Evolutionary conservation across 2,888 invertebrate genomes (phyloP).

Genomic region (Melipona beecheii): DNA sequence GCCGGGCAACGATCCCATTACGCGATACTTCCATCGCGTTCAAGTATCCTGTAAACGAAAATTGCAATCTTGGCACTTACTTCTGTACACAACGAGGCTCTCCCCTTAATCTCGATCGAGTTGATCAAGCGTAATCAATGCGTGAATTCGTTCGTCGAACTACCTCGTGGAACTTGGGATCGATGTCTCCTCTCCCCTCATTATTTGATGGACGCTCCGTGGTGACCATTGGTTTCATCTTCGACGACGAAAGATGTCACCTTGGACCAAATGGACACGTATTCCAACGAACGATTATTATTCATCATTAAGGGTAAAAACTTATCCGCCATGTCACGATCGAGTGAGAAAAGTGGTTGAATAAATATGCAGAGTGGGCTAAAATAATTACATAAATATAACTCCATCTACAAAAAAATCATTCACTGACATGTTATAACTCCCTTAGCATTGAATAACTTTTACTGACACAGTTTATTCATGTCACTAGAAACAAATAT

Average conservation of each 20-base stretch:
- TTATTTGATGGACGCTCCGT: slow-evolving; percentile 39
- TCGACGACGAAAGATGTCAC: slow-evolving; percentile 14
- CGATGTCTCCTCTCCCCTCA: slow-evolving; percentile 15
- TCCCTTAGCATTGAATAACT: too few relatives aligned
- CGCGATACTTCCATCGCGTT: slow-evolving; percentile 25
- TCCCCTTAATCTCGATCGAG: slow-evolving; percentile 23
- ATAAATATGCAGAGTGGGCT: background rate
- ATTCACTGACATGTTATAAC: too few relatives aligned
- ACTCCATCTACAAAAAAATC: too few relatives aligned
- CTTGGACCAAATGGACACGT: background rate
- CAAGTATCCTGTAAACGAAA: slow-evolving; percentile 33
- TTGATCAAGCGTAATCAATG: slow-evolving; percentile 53
- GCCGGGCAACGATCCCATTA: slow-evolving; percentile 13
- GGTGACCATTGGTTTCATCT: slow-evolving; percentile 27
- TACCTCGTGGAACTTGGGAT: slow-evolving; percentile 3
- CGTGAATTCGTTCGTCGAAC: slow-evolving; percentile 48
- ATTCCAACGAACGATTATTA: slow-evolving; percentile 12
- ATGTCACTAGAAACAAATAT: too few relatives aligned
- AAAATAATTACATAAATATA: too few relatives aligned
- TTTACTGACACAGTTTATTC: too few relatives aligned
- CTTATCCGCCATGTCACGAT: background rate
- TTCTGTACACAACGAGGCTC: background rate
- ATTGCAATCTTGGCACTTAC: slow-evolving; percentile 35
- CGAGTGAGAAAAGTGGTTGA: background rate
- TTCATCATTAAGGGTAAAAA: slow-evolving; percentile 5